Evolutionary conservation across 2,113 vertebrate species (phyloP).

Genomic region (Ptilonorhynchus violaceus): DNA sequence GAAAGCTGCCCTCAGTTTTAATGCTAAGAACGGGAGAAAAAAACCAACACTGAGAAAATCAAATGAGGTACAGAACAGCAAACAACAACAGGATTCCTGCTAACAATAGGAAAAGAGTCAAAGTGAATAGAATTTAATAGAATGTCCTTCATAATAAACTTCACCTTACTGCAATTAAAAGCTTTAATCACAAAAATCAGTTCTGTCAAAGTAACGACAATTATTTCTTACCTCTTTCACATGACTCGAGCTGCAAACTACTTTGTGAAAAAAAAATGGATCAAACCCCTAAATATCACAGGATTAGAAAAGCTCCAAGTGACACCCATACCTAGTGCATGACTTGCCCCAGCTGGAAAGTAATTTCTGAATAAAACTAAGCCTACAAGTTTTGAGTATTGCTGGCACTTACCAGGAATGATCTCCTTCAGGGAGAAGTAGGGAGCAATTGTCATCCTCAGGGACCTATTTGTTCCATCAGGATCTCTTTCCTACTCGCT

Average conservation of each 20-base stretch:
- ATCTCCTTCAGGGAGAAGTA: neutral
- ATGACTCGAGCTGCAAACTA: fast-evolving
- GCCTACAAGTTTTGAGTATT: neutral
- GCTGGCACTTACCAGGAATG: neutral
- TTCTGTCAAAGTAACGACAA: neutral
- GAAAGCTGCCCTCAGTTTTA: neutral
- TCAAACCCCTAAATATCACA: neutral
- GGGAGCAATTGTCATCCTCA: neutral
- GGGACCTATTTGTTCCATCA: neutral
- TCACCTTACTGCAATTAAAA: neutral
- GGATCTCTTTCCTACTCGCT: neutral
- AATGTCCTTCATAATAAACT: neutral
- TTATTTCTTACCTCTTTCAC: neutral
- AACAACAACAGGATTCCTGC: neutral
- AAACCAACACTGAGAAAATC: neutral
- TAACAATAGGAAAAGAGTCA: neutral
- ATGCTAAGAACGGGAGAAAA: neutral
- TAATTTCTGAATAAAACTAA: neutral
- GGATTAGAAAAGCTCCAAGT: neutral
- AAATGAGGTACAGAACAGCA: neutral
- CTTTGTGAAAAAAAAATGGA: neutral
- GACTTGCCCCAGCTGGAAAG: neutral
- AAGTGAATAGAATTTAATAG: neutral
- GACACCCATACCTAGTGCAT: neutral
- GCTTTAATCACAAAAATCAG: neutral